Base-by-base conservation (phyloP, 2,888 invertebrate genomes). In the Himalopsyche kuldschensis region DNA sequence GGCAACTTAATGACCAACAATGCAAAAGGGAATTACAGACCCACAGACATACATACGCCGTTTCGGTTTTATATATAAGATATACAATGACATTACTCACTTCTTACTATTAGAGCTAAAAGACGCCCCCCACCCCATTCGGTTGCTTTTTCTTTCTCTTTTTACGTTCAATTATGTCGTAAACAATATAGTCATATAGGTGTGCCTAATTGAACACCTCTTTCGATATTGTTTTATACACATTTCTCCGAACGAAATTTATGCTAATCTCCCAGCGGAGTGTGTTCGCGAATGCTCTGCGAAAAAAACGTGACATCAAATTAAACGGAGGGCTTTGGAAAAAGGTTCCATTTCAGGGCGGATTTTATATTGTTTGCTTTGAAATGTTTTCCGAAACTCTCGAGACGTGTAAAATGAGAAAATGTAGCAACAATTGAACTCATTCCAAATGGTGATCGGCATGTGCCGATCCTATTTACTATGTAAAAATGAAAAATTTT, bases 231-330 rank as follows among this genome's bases (percentile, higher is more conserved):
- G 69, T 69, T 69, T 69, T 69, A 69, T 69, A 69, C 69, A 69
- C 69, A 69, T 69, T 69, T 69, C 69, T 69, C 69, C 3, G 24
- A 69, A 69, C 69, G 20, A 69, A 81, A 47, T 81, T 47, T 76
- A 47, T 81, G 75, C 30, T 81, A 81, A 81, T 81, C 76, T 81
- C 30, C 35, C 69, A 32, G 30, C 31, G 55, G 55, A 55, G 79
- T 79, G 55, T 48, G 30, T 46, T 81, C 32, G 41, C 76, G 47
- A 81, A 81, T 30, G 63, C 31, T 75, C 80, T 17, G 48, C 55
- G 24, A 82, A 69, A 41, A 75, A 55, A 82, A 83, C 83, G 83
- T 83, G 83, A 80, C 76, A 46, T 41, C 47, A 83, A 83, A 83
- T 83, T 76, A 80, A 80, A 80, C 76, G 77, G 69, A 63, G 31